Conservation (phyloP, 2,888 invertebrate genomes). For the Alentia gelatinosa region DNA sequence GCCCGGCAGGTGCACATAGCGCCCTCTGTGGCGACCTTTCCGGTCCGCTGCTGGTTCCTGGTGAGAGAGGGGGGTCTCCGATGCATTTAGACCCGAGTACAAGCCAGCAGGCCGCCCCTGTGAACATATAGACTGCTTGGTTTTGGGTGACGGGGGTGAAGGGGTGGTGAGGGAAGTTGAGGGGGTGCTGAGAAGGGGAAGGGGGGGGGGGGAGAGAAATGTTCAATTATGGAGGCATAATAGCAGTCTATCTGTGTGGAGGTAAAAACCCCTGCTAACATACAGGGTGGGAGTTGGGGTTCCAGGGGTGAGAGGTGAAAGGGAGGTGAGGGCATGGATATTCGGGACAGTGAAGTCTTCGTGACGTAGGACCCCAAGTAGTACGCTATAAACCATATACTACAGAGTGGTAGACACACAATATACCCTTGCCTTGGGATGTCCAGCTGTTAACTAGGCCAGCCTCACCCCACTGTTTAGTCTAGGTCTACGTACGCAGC, state of each 20-base stretch:
- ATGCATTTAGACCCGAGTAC: neutral
- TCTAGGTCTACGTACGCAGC: neutral
- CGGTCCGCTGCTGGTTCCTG: neutral
- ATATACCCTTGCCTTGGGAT: too few species aligned
- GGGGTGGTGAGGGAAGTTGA: neutral
- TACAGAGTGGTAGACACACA: too few species aligned
- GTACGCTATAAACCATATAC: too few species aligned
- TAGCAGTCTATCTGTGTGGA: neutral
- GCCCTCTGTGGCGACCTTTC: neutral
- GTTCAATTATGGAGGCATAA: slow-evolving; percentile 17
- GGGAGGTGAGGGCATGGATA: neutral
- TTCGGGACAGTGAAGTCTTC: neutral
- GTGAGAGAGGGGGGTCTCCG: neutral
- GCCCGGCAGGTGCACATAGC: slow-evolving; percentile 5
- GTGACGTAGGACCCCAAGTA: neutral
- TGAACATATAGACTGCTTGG: neutral
- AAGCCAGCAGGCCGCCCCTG: neutral
- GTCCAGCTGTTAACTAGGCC: neutral
- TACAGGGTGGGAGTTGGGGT: neutral
- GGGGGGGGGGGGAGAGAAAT: neutral
- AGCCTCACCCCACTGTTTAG: neutral
- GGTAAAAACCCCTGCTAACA: neutral
- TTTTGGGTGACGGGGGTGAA: neutral
- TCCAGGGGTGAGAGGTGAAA: neutral
- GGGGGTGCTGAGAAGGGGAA: neutral